phyloP scores from a whole-genome alignment of 2,113 vertebrate genomes.

The Beaufortia kweichowensis region DNA sequence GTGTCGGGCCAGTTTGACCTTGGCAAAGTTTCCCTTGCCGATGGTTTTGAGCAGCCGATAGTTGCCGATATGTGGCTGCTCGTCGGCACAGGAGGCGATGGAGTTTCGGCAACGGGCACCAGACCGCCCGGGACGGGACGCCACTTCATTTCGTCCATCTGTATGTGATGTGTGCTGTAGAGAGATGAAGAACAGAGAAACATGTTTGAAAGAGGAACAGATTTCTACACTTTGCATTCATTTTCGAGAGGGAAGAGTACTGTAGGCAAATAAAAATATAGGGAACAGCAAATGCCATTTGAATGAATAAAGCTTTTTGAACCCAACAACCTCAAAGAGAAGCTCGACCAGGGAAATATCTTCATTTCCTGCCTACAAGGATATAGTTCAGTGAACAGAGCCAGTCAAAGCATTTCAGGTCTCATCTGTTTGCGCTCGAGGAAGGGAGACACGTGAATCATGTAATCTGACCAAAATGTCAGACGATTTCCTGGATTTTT shows the following conservation, averaged over 20 bases:
- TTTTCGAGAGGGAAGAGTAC: neutral
- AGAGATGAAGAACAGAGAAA: neutral
- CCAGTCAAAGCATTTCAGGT: neutral
- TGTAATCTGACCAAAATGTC: neutral
- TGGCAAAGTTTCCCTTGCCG: conserved; percentile 89
- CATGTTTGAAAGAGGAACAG: neutral
- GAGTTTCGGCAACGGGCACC: conserved; percentile 85
- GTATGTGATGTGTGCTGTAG: conserved; percentile 82
- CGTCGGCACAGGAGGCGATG: conserved; percentile 82
- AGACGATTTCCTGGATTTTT: conserved; percentile 42
- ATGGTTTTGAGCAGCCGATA: conserved; percentile 89
- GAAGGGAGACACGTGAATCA: conserved; percentile 21
- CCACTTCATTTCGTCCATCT: conserved; percentile 82
- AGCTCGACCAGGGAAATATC: conserved; percentile 12
- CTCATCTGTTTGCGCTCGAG: conserved; percentile 22
- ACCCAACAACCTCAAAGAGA: conserved; percentile 20
- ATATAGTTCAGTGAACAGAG: neutral
- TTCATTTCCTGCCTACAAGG: conserved; percentile 18
- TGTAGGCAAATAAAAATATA: neutral
- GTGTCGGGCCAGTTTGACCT: conserved; percentile 86
- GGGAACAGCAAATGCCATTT: neutral
- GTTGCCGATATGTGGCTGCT: conserved; percentile 85
- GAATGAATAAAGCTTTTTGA: conserved; percentile 2
- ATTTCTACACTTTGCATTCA: too few relatives aligned
- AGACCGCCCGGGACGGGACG: conserved; percentile 78